Conservation (phyloP, 2,797 vertebrate genomes). For the Sebastes nivosus region DNA sequence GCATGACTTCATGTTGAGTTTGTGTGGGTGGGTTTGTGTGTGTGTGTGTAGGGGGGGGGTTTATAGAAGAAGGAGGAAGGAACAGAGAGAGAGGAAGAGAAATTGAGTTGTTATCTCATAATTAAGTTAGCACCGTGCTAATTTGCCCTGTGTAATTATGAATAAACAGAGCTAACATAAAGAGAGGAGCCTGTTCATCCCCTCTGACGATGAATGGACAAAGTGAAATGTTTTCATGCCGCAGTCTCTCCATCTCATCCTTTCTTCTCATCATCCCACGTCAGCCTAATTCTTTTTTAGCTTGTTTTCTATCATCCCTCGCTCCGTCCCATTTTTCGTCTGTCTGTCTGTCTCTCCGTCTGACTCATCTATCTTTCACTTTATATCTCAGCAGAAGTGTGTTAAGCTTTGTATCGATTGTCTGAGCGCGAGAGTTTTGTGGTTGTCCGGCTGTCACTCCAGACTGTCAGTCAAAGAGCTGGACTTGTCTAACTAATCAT, state of each 20-base stretch:
- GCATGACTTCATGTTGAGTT: neutral
- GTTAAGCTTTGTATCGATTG: slow-evolving; percentile 19
- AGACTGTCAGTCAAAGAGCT: neutral
- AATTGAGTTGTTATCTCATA: slow-evolving; percentile 34
- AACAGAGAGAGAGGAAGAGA: slow-evolving; percentile 6
- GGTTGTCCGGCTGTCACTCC: slow-evolving; percentile 18
- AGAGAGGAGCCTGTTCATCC: neutral
- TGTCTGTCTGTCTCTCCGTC: neutral
- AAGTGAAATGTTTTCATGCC: neutral
- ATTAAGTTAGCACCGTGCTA: slow-evolving; percentile 40
- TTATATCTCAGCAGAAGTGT: slow-evolving; percentile 2
- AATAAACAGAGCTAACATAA: slow-evolving; percentile 31
- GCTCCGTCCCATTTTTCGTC: neutral
- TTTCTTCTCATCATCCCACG: slow-evolving; percentile 3
- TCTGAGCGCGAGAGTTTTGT: neutral
- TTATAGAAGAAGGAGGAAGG: slow-evolving; percentile 22
- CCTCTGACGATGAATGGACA: neutral
- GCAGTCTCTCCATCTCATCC: neutral
- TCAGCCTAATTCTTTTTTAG: neutral
- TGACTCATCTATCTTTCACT: slow-evolving; percentile 10
- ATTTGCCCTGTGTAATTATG: slow-evolving; percentile 15
- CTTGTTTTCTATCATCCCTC: neutral
- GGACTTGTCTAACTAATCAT: neutral
- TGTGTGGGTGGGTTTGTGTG: slow-evolving; percentile 24
- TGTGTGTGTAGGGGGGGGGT: neutral